phyloP scores from a whole-genome alignment of 2,113 vertebrate genomes.

The Trogon melanurus region DNA sequence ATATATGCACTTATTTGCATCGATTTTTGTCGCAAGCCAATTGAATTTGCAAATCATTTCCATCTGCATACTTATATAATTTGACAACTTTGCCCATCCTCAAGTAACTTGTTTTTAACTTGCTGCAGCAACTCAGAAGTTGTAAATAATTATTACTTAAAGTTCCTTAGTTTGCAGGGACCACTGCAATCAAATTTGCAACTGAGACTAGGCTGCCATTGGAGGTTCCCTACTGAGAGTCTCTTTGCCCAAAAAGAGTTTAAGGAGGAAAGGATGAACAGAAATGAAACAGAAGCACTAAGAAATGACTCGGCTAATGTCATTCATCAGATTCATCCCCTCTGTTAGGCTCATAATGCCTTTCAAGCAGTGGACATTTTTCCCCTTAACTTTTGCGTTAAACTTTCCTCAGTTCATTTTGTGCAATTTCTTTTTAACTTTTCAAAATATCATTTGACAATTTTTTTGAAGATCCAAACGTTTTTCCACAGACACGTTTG shows the following conservation, averaged over 20 bases:
- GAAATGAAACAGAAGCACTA: neutral
- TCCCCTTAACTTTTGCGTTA: constrained; percentile 11
- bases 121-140: neutral
- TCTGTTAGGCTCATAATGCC: neutral
- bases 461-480: constrained; percentile 61
- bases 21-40: neutral
- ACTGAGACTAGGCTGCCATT: neutral
- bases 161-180: neutral
- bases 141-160: constrained; percentile 11
- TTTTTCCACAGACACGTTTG: constrained; percentile 66
- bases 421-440: constrained; percentile 48
- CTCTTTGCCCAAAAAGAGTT: neutral
- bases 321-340: neutral
- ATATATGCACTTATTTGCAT: constrained; percentile 33
- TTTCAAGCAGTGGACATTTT: neutral
- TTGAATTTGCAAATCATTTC: constrained; percentile 48
- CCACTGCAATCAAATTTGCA: neutral
- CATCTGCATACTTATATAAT: constrained; percentile 36
- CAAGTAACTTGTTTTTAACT: constrained; percentile 26
- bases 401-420: constrained; percentile 49
- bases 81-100: constrained; percentile 23
- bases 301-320: neutral
- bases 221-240: neutral
- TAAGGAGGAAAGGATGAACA: neutral
- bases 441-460: constrained; percentile 69